Base-by-base conservation (phyloP, 2,113 vertebrate genomes). In the Tretioscincus oriximinensis region DNA sequence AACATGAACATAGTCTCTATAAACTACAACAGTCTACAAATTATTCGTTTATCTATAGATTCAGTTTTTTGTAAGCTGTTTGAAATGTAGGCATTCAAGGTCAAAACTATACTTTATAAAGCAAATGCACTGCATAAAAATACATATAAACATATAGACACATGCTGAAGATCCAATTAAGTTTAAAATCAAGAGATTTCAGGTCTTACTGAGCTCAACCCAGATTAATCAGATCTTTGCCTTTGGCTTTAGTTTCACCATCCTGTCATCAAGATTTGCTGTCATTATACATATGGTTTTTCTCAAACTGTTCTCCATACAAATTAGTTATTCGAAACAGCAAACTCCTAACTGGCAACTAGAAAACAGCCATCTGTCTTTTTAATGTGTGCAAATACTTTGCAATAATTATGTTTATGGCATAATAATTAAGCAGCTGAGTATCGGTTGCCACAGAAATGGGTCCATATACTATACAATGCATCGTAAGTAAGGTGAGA, bases 361-460 rank as follows among this genome's bases (percentile, higher is more conserved):
- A 77, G 47, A 81, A 79, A 63, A 86, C 12, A 78, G 78, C 66
- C 26, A 76, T 18, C 29, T 7, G 0, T 11, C 54, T 77, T 63
- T 71, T 16, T 70, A 84, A 88, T 63, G 45, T 81, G 29, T 79
- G 31, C 77, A 86, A 84, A 81, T 81, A 71, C 74, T 83, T 84
- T 83, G 77, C 64, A 80, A 31, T 82, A 35, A 72, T 74, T 9
- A 76, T 83, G 73, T 87, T 91, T 86, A 81, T 73, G 75, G 76
- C 47, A 35, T 65, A 82, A 81, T 75, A 88, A 87, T 85, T 90
- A 88, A 77, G 31, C 49, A 80, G 3, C 31, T 21, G 80, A 54
- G 29, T 16, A 22, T 29, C 14, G 65, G 7, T 81, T 80, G 76
- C 76, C 87, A 88, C 75, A 78, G 78, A 11, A 20, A 31, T 73